Base-by-base conservation (phyloP, 2,888 invertebrate genomes). In the Euspilapteryx auroguttella region DNA sequence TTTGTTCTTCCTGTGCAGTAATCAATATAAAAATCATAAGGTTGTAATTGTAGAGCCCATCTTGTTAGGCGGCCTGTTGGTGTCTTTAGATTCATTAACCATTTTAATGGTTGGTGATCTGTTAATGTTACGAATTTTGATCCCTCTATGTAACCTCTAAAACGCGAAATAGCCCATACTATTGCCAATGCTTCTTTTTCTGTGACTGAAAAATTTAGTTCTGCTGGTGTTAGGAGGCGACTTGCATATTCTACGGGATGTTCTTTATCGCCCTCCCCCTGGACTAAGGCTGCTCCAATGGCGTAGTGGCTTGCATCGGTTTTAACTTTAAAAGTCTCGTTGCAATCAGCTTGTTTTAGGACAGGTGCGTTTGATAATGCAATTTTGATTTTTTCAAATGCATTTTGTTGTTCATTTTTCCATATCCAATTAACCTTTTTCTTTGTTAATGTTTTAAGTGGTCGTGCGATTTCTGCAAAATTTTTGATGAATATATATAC, bases 41-140 rank as follows among this genome's bases (percentile, higher is more conserved):
- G 33, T 33, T 58, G 51, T 2, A 73, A 33, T 6, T 31, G 21
- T 3, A 41, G 14, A 0, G 55, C 53, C 73, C 68, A 76, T 24
- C 66, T 32, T 1, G 56, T 55, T 2, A 75, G 35, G 20, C 66
- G 34, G 12, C 61, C 61, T 9, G 48, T 42, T 1, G 56, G 52
- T 9, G 57, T 41, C 33, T 57, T 55, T 4, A 59, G 13, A 0
- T 37, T 37, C 34, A 52, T 37, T 3, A 71, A 32, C 51, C 58
- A 63, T 28, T 42, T 40, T 7, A 73, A 37, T 0, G 63, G 55
- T 34, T 49, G 47, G 34, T 62, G 63, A 37, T 63, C 62, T 2
- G 26, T 26, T 3, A 9, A 3, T 2, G 28, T 12, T 1, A 21
- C 21, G 56, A 29, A 1, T 45, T 45, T 63, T 58, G 64, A 8